Evolutionary conservation across 1,140 invertebrate genomes (phyloP).

Genomic region (Procambarus virginalis): DNA sequence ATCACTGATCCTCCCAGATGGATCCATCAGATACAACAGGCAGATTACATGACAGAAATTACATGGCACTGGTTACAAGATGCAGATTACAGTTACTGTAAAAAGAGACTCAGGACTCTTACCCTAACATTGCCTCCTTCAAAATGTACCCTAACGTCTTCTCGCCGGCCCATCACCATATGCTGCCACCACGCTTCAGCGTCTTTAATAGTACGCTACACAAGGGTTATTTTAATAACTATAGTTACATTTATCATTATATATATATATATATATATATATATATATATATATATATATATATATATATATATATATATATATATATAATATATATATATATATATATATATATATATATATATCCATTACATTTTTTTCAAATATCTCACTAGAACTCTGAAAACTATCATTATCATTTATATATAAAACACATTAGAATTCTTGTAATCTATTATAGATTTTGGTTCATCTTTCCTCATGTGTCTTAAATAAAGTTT

Average conservation of each 20-base stretch:
- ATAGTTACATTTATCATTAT: background rate
- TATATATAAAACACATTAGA: background rate
- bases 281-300: constrained; percentile 36
- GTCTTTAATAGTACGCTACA: background rate
- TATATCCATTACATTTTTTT: background rate
- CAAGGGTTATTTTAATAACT: background rate
- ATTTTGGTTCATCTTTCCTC: background rate
- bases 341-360: constrained; percentile 32
- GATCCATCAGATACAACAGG: constrained; percentile 2
- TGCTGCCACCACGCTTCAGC: background rate
- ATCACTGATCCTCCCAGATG: background rate
- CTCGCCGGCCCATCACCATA: background rate
- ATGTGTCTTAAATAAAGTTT: background rate
- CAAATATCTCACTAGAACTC: background rate
- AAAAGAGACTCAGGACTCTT: background rate
- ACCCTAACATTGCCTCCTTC: background rate
- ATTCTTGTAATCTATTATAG: background rate
- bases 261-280: constrained; percentile 22
- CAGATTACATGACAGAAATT: background rate
- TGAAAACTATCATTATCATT: background rate
- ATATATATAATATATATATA: constrained; percentile 42
- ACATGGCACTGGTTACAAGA: background rate
- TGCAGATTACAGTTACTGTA: background rate
- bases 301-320: constrained; percentile 42
- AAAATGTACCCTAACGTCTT: background rate